Base-by-base conservation (phyloP, 2,797 vertebrate genomes). In the Vireo griseus region DNA sequence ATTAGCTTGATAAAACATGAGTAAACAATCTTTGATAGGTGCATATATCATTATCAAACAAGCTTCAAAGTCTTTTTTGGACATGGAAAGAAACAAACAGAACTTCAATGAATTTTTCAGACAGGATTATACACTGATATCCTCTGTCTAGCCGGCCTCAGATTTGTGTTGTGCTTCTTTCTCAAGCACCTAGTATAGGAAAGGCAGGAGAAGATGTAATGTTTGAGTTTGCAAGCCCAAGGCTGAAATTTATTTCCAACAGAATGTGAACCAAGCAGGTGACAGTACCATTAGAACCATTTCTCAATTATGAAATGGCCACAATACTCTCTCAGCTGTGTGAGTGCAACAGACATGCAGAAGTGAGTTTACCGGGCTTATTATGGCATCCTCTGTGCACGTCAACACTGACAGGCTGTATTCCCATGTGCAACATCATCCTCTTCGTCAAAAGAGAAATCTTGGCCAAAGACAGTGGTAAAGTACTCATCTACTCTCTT, bases 181-280 rank as follows among this genome's bases (percentile, higher is more conserved):
- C 52, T 85, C 45, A 74, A 33, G 13, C 44, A 76, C 17, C 26
- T 25, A 40, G 45, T 37, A 85, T 69, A 62, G 83, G 40, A 58
- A 62, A 79, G 40, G 25, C 4, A 8, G 25, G 9, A 5, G 35
- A n/a, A 91, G 29, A 57, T 2, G 5, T 7, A 62, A 33, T 1
- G 6, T 17, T 67, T 47, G 69, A 51, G 55, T 73, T 39, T 71
- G 21, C 40, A 74, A 76, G 25, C 18, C 24, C 75, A 80, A 50
- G 54, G 58, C 20, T 40, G 17, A 67, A 69, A 71, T 39, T 42
- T 1, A 7, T 31, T 40, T 89, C 40, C 59, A 35, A 82, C 51
- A 58, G 31, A 76, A 79, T 0, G 1, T 1, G 1, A 94, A 87
- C 29, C 51, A 79, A 84, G 62, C 10, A 67, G 0, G 1, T 14